A percentile compares a stretch with the other conserved stretches of the same genome.
Evolutionary conservation across 2,888 invertebrate genomes (phyloP).

Genomic region (Bruchidius siliquastri): DNA sequence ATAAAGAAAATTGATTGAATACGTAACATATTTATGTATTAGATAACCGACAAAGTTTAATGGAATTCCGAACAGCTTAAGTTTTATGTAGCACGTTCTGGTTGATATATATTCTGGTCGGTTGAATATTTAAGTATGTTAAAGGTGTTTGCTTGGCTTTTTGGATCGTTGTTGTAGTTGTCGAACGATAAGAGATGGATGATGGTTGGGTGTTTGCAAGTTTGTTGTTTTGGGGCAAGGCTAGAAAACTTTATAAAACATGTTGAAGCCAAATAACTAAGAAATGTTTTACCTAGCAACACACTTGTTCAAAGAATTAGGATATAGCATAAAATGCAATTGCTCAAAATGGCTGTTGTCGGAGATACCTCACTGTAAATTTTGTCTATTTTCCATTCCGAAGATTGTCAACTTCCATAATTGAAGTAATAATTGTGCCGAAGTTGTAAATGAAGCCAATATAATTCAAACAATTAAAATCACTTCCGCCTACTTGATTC

Average conservation of each 20-base stretch:
- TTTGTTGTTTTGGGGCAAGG: background rate
- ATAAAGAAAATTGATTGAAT: slow-evolving; percentile 27
- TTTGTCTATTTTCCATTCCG: background rate
- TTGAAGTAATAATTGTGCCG: background rate
- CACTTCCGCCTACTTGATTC: background rate
- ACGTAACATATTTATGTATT: slow-evolving; percentile 28
- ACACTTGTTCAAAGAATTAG: no score
- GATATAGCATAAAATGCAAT: no score
- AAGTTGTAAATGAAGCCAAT: background rate
- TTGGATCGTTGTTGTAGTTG: background rate
- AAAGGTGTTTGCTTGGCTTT: background rate
- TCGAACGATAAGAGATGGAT: background rate
- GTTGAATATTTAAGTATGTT: background rate
- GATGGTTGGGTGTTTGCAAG: background rate
- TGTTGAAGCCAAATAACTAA: no score
- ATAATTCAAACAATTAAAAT: background rate
- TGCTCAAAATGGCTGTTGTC: no score
- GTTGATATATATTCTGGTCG: background rate
- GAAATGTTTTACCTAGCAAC: no score
- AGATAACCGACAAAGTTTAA: slow-evolving; percentile 27
- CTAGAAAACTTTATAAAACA: no score
- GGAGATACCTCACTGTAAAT: no score
- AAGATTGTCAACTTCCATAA: background rate
- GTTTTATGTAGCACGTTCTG: slow-evolving; percentile 10
- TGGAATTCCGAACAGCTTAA: slow-evolving; percentile 24